These are phyloP conservation scores for Helostoma temminkii DNA, from an alignment of 2,797 vertebrate species.

Conservation along the genomic window DNA sequence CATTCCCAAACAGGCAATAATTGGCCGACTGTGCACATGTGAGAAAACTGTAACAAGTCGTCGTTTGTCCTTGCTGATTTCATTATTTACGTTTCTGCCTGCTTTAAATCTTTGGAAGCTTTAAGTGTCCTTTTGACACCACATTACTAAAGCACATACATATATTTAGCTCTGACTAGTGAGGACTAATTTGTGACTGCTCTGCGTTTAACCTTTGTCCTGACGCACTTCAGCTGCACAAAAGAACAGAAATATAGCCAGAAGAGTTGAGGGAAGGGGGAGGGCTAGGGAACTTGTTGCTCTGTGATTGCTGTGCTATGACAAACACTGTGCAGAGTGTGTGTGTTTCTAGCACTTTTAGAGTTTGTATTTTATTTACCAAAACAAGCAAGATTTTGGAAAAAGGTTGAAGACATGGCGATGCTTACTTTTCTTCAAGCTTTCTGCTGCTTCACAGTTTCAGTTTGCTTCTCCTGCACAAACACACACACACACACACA, in stretches of 20 bases:
- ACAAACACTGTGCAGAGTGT: slow-evolving; percentile 20
- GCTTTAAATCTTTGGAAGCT: slow-evolving; percentile 15
- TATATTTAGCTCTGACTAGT: slow-evolving; percentile 53
- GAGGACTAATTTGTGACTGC: slow-evolving; percentile 61
- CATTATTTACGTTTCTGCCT: slow-evolving; percentile 5
- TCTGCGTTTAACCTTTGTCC: slow-evolving; percentile 75
- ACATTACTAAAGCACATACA: slow-evolving; percentile 23
- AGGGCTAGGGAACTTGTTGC: slow-evolving; percentile 53
- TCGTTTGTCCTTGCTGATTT: slow-evolving; percentile 10
- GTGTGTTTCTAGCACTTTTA: slow-evolving; percentile 32
- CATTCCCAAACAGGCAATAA: not conserved
- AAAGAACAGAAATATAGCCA: slow-evolving; percentile 61
- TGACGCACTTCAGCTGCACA: slow-evolving; percentile 62
- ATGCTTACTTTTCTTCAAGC: slow-evolving; percentile 39
- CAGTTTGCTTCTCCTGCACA: slow-evolving; percentile 12
- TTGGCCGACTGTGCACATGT: not conserved
- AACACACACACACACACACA: too few relatives aligned
- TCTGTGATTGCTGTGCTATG: slow-evolving; percentile 29
- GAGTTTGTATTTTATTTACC: slow-evolving; percentile 55
- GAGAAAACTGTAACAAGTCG: slow-evolving; percentile 1
- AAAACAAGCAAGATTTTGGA: slow-evolving; percentile 47
- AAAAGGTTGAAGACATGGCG: slow-evolving; percentile 29
- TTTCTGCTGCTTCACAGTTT: slow-evolving; percentile 28
- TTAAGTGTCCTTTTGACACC: slow-evolving; percentile 37
- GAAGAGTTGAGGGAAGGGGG: slow-evolving; percentile 26